Percentiles rank a stretch among this genome's conserved stretches.
Evolutionary conservation across 2,113 vertebrate species (phyloP).

Genomic region (Hiodon tergisus): DNA sequence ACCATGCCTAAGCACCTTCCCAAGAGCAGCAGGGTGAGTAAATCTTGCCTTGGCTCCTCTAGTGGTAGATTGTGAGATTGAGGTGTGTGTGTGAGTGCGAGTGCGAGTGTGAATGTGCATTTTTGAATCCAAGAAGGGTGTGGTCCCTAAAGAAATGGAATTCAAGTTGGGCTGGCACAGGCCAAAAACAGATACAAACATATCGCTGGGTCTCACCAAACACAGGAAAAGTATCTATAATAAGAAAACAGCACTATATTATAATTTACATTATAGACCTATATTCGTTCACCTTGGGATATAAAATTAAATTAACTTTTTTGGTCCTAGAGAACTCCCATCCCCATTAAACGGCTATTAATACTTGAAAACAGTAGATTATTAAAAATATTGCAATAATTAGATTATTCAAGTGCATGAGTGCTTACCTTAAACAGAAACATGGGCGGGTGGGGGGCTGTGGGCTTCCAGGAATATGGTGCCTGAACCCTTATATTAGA

Average conservation of each 20-base stretch:
- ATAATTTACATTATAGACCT: not conserved
- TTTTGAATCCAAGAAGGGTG: not conserved
- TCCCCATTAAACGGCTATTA: too few relatives aligned
- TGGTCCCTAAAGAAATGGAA: not conserved
- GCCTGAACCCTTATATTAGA: not conserved
- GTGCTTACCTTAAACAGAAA: too few relatives aligned
- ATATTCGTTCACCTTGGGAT: too few relatives aligned
- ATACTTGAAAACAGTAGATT: too few relatives aligned
- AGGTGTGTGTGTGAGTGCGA: not conserved
- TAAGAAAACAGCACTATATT: not conserved
- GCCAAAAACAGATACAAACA: not conserved
- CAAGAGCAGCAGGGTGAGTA: not conserved
- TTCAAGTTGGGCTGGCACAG: not conserved
- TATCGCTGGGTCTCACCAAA: not conserved
- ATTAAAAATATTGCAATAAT: too few relatives aligned
- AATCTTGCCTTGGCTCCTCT: not conserved
- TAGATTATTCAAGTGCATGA: too few relatives aligned
- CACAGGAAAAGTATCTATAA: not conserved
- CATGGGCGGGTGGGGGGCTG: too few relatives aligned
- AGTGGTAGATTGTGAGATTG: not conserved
- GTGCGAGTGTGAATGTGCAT: not conserved
- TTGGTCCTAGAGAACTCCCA: too few relatives aligned
- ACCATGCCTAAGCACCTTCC: not conserved
- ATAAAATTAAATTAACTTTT: too few relatives aligned
- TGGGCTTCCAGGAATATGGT: too few relatives aligned